Conservation (phyloP, 2,113 vertebrate genomes). For the Nibea albiflora region DNA sequence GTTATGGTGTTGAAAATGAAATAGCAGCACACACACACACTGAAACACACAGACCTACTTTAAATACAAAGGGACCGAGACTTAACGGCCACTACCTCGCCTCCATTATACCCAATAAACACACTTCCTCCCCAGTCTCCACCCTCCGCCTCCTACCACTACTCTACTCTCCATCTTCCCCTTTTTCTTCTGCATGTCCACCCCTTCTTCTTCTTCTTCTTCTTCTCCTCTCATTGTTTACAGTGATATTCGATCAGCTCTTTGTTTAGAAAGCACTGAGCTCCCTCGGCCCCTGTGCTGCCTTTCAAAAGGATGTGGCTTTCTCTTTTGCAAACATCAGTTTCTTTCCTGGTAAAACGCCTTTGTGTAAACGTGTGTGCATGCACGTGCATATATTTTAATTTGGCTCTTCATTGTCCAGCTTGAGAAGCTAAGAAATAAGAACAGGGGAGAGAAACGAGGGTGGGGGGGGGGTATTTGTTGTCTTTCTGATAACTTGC, state of each 20-base stretch:
- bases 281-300: constrained; percentile 23
- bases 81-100: background rate
- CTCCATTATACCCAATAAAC: constrained; percentile 3
- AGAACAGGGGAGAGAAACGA: background rate
- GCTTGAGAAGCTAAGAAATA: constrained; percentile 28
- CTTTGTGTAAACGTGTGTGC: background rate
- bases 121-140: background rate
- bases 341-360: constrained; percentile 38
- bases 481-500: constrained; percentile 61
- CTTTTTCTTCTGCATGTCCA: background rate
- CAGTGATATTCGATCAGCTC: constrained; percentile 43
- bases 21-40: constrained; percentile 1
- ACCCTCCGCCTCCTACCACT: background rate
- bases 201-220: background rate
- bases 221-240: constrained; percentile 28
- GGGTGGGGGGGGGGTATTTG: constrained; percentile 9
- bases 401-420: constrained; percentile 19
- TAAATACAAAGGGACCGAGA: constrained; percentile 33
- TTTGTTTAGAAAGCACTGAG: constrained; percentile 41
- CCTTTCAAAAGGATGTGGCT: constrained; percentile 56
- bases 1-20: constrained; percentile 9
- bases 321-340: constrained; percentile 28
- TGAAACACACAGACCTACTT: constrained; percentile 4
- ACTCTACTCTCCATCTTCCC: background rate
- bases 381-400: background rate